phyloP scores from a whole-genome alignment of 1,140 invertebrate genomes.

The Stegodyphus dumicola region DNA sequence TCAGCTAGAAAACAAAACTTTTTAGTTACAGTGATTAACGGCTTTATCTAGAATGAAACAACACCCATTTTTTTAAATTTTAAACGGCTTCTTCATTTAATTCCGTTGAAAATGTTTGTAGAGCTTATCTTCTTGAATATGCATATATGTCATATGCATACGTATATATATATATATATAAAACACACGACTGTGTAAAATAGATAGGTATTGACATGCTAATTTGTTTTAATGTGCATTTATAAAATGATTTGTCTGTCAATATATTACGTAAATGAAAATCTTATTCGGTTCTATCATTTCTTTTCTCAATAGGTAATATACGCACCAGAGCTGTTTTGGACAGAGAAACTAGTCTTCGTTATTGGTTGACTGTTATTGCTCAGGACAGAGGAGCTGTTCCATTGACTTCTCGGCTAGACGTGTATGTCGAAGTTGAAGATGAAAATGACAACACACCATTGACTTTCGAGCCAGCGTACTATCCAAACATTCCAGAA shows the following conservation, averaged over 20 bases:
- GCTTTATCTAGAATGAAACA: no score
- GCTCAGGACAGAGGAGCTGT: conserved; percentile 91
- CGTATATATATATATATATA: no score
- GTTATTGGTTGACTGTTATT: conserved; percentile 94
- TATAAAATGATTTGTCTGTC: background rate
- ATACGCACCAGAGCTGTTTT: conserved; percentile 84
- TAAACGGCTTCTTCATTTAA: no score
- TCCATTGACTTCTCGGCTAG: conserved; percentile 81
- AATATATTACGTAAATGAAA: background rate
- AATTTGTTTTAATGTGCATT: background rate
- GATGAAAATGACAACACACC: conserved; percentile 96
- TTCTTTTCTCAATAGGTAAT: conserved; percentile 73
- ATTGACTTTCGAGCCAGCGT: conserved; percentile 85
- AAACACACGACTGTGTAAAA: background rate
- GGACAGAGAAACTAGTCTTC: conserved; percentile 86
- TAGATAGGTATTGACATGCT: background rate
- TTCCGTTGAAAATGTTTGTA: background rate
- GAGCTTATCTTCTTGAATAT: background rate
- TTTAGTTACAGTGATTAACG: no score
- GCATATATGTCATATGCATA: background rate
- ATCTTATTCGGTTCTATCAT: background rate
- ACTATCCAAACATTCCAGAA: conserved; percentile 84
- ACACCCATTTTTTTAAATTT: no score
- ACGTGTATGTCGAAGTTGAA: conserved; percentile 87
- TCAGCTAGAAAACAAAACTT: no score